Conservation (phyloP, 2,113 vertebrate genomes). For the human (Homo sapiens) region GRCh38 chr7:108228501-108229000, state of each 20-base stretch:
- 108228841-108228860: background rate
- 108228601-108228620: conserved; percentile 32
- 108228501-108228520: background rate
- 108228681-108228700: background rate
- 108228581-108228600: background rate
- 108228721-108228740: conserved; percentile 33
- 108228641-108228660: background rate
- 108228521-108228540: background rate
- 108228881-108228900: background rate
- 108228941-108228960: background rate
- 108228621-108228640: background rate
- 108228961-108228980: too few species aligned
- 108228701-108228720: conserved; percentile 26
- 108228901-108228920: background rate
- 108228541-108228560: background rate
- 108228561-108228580: background rate
- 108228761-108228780: conserved; percentile 5
- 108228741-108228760: background rate
- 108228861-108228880: background rate
- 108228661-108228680: background rate
- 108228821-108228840: background rate
- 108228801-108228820: background rate
- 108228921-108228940: background rate
- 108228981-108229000: background rate
- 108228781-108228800: background rate